Evolutionary conservation across 1,140 invertebrate species (phyloP), one percentile per base, ranked within the genome.

Genomic region (Brachionus koreanus): DNA sequence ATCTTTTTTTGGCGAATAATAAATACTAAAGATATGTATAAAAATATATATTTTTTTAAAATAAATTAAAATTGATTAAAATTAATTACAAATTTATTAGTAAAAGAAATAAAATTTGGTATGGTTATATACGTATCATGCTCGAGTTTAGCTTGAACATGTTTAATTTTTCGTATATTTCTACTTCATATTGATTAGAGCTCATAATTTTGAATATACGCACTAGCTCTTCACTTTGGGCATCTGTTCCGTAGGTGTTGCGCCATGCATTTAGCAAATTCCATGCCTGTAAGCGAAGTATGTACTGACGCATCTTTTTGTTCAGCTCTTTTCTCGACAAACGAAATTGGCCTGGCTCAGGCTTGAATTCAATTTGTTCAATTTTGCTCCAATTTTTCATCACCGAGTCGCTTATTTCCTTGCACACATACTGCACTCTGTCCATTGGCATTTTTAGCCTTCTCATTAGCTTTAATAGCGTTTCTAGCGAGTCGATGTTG

Each of bases 361-460:
- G 76, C 23, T 39, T 39, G 57, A 61, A 79, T 25, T 79, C 76
- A 61, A 61, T 79, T 57, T 57, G 49, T 29, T 37, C 46, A 33
- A 79, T 79, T 29, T 65, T 57, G 5, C 19, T 61, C 76, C 76
- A 79, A 65, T 79, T 79, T 35, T 57, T 61, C 23, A 37, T 13
- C 76, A 79, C 76, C 25, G 46, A 42, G 25, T 79, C 76, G 23
- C 33, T 79, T 37, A 79, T 79, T 65, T 79, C 76, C 10, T 79
- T 79, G 61, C 76, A 79, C 46, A 79, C 76, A 79, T 39, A 79
- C 13, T 79, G 33, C 16, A 79, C 76, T 61, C 76, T 49, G 25
- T 79, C 76, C 76, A 79, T 79, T 25, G 76, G 76, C 76, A 79
- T 79, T 57, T 65, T 57, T 35, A 79, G 33, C 2, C 76, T 23